Percentiles rank a stretch among this genome's conserved stretches.
Conservation (phyloP, 2,797 vertebrate species). For the Nasua narica region DNA sequence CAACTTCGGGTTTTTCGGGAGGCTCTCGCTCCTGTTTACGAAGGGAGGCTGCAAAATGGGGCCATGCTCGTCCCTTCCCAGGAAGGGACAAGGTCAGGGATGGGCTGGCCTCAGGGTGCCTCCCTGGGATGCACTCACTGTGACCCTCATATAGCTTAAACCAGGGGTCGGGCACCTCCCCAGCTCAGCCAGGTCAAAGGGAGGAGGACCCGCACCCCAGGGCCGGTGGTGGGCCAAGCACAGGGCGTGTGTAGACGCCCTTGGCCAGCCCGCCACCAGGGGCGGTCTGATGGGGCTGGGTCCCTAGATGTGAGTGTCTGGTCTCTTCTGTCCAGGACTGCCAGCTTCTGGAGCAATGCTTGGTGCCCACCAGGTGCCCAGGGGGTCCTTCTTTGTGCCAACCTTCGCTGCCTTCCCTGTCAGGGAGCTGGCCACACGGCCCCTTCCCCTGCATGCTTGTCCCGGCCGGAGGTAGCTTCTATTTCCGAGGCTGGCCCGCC, state of each 20-base stretch:
- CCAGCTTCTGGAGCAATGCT: background rate
- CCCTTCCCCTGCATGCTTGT: accelerated
- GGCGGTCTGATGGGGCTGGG: accelerated
- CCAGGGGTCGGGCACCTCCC: background rate
- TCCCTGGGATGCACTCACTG: background rate
- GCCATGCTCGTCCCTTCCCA: background rate
- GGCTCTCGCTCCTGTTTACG: background rate
- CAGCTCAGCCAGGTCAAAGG: background rate
- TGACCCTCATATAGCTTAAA: background rate
- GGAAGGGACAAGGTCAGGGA: background rate
- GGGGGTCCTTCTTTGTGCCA: background rate
- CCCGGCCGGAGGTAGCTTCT: background rate
- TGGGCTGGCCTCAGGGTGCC: background rate
- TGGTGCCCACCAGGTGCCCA: background rate
- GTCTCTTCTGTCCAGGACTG: background rate
- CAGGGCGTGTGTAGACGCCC: accelerated
- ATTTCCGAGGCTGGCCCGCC: accelerated
- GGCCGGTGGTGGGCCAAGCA: accelerated
- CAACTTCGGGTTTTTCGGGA: background rate
- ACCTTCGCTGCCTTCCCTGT: background rate
- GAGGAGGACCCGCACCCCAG: accelerated
- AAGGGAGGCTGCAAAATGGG: background rate
- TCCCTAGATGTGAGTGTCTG: background rate
- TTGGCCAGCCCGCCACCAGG: no score
- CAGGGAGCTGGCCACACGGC: accelerated